Evolutionary conservation across 2,113 vertebrate species (phyloP), one percentile per base, ranked within the genome.

Genomic region (Oxyura jamaicensis): DNA sequence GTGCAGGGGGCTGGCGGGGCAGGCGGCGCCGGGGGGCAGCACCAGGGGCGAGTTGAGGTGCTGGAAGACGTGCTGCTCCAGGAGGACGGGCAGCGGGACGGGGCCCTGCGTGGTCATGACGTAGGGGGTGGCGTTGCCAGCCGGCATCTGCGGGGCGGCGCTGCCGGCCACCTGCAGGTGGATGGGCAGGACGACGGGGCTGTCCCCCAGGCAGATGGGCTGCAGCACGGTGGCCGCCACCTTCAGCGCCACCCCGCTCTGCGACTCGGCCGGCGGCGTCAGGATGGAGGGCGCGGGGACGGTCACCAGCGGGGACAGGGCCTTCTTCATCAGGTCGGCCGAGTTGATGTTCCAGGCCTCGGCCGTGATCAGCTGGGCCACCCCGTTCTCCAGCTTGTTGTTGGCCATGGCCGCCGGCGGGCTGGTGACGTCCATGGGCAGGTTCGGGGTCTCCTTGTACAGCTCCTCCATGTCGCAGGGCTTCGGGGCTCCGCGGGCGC

Each of bases 21-120:
- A 99, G 18, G 97, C 79, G 0, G 98, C 29, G 12, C 95, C 96
- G 21, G 98, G 99, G 1, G 99, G 98, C 82, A 99, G 97, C 73
- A 99, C 97, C 94, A 98, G 86, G 7, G 99, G 98, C 3, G 99
- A 98, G 95, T 98, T 99, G 95, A 99, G 98, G 97, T 99, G 99
- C 97, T 99, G 99, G 95, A 99, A 98, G 88, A 99, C 98, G 31
- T 99, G 99, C 97, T 99, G 99, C 96, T 99, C 99, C 97, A 99
- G 90, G 91, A 99, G 98, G 65, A 99, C 97, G 0, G 99, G 99
- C 76, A 99, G 97, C 7, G 99, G 99, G 21, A 99, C 97, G 0
- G 99, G 99, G 53, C 98, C 99, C 95, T 99, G 99, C 10, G 98
- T 98, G 2, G 99, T 98, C 98, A 99, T 99, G 78, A 99, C 97